Base-by-base conservation (phyloP, 2,113 vertebrate species). In the Catagonus wagneri region DNA sequence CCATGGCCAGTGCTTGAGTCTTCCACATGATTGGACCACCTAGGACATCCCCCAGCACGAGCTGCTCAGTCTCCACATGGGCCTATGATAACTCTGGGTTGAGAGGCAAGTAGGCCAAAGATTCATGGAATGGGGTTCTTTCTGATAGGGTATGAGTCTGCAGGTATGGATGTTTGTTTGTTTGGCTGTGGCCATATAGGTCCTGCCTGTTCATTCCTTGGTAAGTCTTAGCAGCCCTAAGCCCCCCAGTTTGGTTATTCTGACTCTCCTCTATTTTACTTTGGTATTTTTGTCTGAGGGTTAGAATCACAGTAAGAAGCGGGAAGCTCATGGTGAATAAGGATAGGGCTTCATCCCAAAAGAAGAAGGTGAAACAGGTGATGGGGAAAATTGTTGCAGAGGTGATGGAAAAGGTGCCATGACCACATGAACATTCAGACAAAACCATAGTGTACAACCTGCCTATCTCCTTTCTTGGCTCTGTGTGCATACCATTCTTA, bases 281-380 rank as follows among this genome's bases (percentile, higher is more conserved):
- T 75, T 78, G 63, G 7, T 10, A 52, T 63, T 89, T 89, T 69
- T 60, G 50, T 63, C 52, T 95, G 52, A 80, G 54, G 13, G 3
- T 80, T 54, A 75, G 11, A 71, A 58, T 58, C 44, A 50, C 19
- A 23, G 32, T 17, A 72, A 75, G 54, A 86, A 72, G 60, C 16
- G 20, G 56, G 36, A 89, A 76, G 36, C 34, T 96, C 12, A 22
- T 6, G 22, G 76, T 17, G 58, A 94, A 39, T 4, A 52, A 25
- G 36, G 52, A 17, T 27, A 92, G 52, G 61, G 17, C 63, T 80
- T 97, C 76, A 78, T 66, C 32, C n/a, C 52, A 86, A 63, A 90
- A 83, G 52, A 80, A 56, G 68, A 50, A 83, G 8, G 14, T 54
- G 12, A 25, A 27, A 85, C 23, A 83, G 25, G 12, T 58, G 44